phyloP scores from a whole-genome alignment of 1,140 invertebrate genomes.

The Pseudoatta argentina region DNA sequence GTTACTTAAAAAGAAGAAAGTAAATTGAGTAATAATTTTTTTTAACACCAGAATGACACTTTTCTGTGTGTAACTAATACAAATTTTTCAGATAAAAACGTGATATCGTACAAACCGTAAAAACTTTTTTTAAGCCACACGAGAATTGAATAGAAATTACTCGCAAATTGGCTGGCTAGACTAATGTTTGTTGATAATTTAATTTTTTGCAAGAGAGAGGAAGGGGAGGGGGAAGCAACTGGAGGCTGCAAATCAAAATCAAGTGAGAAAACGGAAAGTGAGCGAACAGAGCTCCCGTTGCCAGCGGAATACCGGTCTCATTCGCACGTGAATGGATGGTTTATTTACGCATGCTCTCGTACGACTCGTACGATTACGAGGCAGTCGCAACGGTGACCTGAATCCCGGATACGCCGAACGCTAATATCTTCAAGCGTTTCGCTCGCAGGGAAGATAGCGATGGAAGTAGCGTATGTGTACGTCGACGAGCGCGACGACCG shows the following conservation, averaged over 20 bases:
- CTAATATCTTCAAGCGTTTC: conserved; percentile 46
- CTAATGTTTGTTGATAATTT: background rate
- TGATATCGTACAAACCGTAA: background rate
- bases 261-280: background rate
- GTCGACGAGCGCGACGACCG: conserved; percentile 47
- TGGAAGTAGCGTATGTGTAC: conserved; percentile 10
- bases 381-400: conserved; percentile 60
- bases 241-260: background rate
- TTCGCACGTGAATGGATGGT: conserved; percentile 33
- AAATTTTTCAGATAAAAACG: background rate
- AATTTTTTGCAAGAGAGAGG: background rate
- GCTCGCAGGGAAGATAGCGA: conserved; percentile 32
- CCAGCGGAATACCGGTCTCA: background rate
- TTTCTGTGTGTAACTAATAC: background rate
- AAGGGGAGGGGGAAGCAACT: background rate
- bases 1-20: too few species aligned
- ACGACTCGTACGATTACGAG: conserved; percentile 5
- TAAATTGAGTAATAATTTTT: too few species aligned
- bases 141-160: background rate
- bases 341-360: conserved; percentile 44
- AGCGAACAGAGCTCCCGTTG: background rate
- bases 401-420: conserved; percentile 53
- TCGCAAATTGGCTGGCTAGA: too few species aligned
- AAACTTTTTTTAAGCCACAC: background rate
- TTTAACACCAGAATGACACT: too few species aligned